Base-by-base conservation (phyloP, 2,113 vertebrate genomes). In the Gila orcuttii region DNA sequence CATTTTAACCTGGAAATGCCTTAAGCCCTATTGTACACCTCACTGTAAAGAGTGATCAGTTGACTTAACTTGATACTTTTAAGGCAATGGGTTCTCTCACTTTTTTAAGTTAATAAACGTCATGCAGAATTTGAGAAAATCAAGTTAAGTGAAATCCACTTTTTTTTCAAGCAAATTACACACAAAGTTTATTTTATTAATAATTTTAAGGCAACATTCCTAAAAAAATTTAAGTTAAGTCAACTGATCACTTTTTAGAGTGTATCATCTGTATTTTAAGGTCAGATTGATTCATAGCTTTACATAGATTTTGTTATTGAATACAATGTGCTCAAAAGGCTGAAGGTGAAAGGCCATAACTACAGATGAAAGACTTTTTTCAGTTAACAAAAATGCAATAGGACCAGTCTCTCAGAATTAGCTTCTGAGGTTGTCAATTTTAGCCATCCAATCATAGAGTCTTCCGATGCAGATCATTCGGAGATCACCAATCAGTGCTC, bases 401-500 rank as follows among this genome's bases (percentile, higher is more conserved):
- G 31, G 74, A 4, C 28, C 9, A 66, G 10, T 59, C 50, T 13
- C 13, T 64, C 57, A 64, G n/a, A 47, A 64, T 64, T 25, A 19
- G 64, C 25, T 68, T 82, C 42, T 25, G 13, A 45, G 10, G 17
- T 52, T 76, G 66, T 45, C 25, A 1, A 4, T 59, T 60, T 64
- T 17, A 3, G 50, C 33, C n/a, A 21, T 25, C 55, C 64, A 83
- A 83, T 36, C 23, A 62, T 15, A 3, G 23, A 23, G 33, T 78
- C 75, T 19, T 84, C 50, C 17, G 21, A 21, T 68, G 71, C 42
- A 59, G 47, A 33, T 84, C 15, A 76, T 81, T 42, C 79, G 64
- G 80, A 39, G 82, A 71, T 60, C 42, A 8, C 33, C 21, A 2
- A 71, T 50, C 82, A 82, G 28, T 81, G 64, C 82, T 81, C 68